Conservation (phyloP, 2,888 invertebrate genomes). For the Leucoma salicis region DNA sequence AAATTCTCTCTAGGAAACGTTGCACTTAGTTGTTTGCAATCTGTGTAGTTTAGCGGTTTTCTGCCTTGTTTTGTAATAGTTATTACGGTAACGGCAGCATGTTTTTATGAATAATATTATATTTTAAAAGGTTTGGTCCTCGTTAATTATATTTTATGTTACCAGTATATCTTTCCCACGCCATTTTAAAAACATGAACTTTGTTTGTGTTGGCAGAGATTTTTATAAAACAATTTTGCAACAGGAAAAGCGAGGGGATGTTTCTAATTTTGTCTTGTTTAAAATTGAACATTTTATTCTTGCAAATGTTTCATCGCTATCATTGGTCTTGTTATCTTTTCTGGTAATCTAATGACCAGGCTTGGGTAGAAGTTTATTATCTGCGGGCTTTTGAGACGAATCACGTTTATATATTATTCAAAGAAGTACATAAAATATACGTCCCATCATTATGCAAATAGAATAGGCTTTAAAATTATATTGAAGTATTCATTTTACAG, state of each 20-base stretch:
- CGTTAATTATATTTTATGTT: background rate
- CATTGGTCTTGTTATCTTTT: background rate
- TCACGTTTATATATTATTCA: background rate
- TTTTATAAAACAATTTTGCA: conserved; percentile 8
- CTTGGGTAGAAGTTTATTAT: background rate
- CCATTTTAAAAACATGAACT: background rate
- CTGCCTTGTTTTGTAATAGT: too few relatives aligned
- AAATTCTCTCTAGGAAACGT: too few relatives aligned
- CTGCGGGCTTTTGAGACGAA: background rate
- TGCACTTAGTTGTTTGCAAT: too few relatives aligned
- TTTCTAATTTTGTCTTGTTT: conserved; percentile 6
- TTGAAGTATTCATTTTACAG: background rate
- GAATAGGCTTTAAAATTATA: background rate
- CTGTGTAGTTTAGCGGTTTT: too few relatives aligned
- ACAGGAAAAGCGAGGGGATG: conserved; percentile 1
- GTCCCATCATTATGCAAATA: background rate
- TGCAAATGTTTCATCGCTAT: conserved; percentile 4
- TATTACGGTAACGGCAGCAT: too few relatives aligned
- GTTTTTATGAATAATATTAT: too few relatives aligned
- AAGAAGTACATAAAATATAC: background rate
- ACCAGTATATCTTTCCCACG: background rate
- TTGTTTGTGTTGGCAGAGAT: background rate
- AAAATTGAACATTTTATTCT: conserved; percentile 2
- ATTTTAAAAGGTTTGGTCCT: too few relatives aligned
- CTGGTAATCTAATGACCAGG: background rate